phyloP scores from a whole-genome alignment of 37 sponge, comb jelly and placozoan genomes.

The Diacarnus erythraeanus region DNA sequence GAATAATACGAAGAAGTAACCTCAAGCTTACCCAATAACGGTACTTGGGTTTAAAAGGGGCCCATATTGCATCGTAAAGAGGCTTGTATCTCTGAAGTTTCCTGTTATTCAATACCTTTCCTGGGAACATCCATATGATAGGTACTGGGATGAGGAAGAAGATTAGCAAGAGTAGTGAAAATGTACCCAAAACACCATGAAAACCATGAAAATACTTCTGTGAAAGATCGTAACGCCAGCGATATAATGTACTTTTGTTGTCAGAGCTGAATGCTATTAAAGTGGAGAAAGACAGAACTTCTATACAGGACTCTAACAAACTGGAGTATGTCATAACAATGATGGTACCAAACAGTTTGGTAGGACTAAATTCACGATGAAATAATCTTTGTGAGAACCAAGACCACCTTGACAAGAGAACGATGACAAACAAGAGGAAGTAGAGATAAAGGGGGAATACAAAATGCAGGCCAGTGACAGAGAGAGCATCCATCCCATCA shows the following conservation, averaged over 20 bases:
- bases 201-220: conserved; percentile 17
- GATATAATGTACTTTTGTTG: not conserved
- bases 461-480: conserved; percentile 5
- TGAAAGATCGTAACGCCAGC: conserved; percentile 42
- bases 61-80: conserved; percentile 53
- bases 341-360: conserved; percentile 49
- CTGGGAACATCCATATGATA: conserved; percentile 30
- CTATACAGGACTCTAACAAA: conserved; percentile 20
- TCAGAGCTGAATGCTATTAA: not conserved
- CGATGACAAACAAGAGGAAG: conserved; percentile 38
- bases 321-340: conserved; percentile 40
- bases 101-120: not conserved
- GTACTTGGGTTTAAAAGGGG: conserved; percentile 30
- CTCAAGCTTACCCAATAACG: conserved; percentile 62
- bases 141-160: conserved; percentile 31
- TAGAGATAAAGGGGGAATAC: conserved; percentile 56
- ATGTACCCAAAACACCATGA: conserved; percentile 29
- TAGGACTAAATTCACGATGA: conserved; percentile 5
- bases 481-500: conserved; percentile 47
- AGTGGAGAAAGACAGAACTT: not conserved
- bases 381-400: conserved; percentile 7
- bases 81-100: conserved; percentile 15
- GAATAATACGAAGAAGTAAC: conserved; percentile 33
- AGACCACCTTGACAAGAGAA: conserved; percentile 19
- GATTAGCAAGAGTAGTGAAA: conserved; percentile 18